Percentiles rank a stretch among this genome's conserved stretches.
phyloP scores from a whole-genome alignment of 2,113 vertebrate genomes.

The Ginglymostoma cirratum region DNA sequence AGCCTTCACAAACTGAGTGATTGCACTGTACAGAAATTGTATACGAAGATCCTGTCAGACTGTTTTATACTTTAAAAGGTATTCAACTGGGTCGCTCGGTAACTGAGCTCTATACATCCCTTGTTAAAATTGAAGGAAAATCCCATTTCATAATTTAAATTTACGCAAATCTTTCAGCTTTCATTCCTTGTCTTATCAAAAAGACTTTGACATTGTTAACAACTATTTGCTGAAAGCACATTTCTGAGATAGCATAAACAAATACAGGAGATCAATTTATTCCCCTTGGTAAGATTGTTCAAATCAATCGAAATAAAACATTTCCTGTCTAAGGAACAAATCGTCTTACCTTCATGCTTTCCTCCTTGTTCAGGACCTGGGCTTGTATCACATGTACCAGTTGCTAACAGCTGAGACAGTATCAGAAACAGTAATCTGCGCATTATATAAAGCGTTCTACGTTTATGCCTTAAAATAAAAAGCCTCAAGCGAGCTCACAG shows the following conservation, averaged over 20 bases:
- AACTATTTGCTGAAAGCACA: background rate
- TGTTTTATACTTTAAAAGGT: background rate
- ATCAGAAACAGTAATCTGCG: conserved; percentile 4
- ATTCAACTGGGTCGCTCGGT: background rate
- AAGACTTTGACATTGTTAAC: background rate
- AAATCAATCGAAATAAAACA: background rate
- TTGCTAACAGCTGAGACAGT: conserved; percentile 4
- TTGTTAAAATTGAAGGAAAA: background rate
- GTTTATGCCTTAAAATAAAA: background rate
- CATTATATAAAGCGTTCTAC: background rate
- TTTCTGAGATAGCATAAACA: background rate
- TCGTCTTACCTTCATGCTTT: conserved; percentile 20
- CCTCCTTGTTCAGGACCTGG: background rate
- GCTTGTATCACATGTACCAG: background rate
- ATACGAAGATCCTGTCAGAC: background rate
- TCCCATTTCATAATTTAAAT: background rate
- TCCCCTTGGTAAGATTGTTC: no score
- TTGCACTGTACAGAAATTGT: background rate
- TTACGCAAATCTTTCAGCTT: background rate
- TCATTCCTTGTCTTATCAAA: background rate
- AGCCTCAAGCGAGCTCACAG: background rate
- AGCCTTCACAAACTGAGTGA: background rate
- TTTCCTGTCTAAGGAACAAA: background rate
- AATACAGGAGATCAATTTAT: background rate
- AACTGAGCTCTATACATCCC: background rate